A percentile compares a stretch with the other conserved stretches of the same genome.
Evolutionary conservation across 2,113 vertebrate genomes (phyloP).

Genomic region (Antennarius striatus): DNA sequence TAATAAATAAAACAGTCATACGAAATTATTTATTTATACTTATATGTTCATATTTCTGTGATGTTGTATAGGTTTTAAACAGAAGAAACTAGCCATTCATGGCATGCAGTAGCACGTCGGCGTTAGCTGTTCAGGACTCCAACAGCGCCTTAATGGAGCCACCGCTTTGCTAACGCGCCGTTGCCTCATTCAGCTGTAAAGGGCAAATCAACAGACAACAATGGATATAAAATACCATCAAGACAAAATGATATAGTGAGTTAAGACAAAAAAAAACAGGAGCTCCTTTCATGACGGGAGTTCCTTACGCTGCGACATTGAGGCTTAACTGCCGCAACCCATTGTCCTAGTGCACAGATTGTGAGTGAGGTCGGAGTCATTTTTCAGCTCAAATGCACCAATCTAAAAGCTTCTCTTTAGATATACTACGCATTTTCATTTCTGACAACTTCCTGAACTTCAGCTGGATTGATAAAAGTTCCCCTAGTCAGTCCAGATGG

Average conservation of each 20-base stretch:
- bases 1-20: slow-evolving; percentile 14
- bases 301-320: slow-evolving; percentile 12
- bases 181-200: slow-evolving; percentile 31
- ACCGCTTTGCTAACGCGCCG: neutral
- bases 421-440: neutral
- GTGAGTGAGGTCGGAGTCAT: neutral
- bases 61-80: slow-evolving; percentile 10
- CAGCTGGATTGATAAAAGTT: neutral
- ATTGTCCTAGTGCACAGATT: neutral
- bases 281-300: too few species aligned
- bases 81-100: slow-evolving; percentile 14
- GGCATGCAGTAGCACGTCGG: slow-evolving; percentile 57
- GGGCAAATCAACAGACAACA: slow-evolving; percentile 36
- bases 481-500: slow-evolving; percentile 24
- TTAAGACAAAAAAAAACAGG: slow-evolving; percentile 37
- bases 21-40: slow-evolving; percentile 3
- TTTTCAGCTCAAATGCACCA: slow-evolving; percentile 2
- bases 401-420: slow-evolving; percentile 8
- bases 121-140: slow-evolving; percentile 29
- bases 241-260: slow-evolving; percentile 16
- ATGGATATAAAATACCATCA: slow-evolving; percentile 38
- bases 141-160: slow-evolving; percentile 15
- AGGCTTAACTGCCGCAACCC: slow-evolving; percentile 12
- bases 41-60: neutral
- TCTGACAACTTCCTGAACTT: slow-evolving; percentile 16